These are phyloP conservation scores for Sorex fumeus DNA, from an alignment of 2,113 vertebrate genomes.

Conservation along the genomic window DNA sequence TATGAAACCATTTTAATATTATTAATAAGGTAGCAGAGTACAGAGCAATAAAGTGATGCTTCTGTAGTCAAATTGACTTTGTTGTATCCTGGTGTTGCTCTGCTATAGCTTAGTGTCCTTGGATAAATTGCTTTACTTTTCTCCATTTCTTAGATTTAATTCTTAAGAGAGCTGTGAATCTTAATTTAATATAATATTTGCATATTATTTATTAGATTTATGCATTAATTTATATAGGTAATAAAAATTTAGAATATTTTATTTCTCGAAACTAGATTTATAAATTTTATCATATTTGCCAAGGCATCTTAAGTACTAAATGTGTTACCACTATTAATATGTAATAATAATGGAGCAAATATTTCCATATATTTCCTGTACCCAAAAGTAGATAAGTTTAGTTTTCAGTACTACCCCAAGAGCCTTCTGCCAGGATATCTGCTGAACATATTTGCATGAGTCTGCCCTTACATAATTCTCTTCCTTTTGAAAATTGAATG, in stretches of 20 bases:
- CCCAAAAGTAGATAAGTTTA: background rate
- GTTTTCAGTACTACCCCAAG: background rate
- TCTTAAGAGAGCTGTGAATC: background rate
- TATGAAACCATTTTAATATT: background rate
- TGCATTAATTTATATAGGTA: background rate
- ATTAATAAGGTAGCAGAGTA: background rate
- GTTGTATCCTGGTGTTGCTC: background rate
- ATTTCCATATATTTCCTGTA: background rate
- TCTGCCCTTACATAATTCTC: background rate
- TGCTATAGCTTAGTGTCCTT: background rate
- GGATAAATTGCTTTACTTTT: background rate
- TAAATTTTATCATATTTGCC: background rate
- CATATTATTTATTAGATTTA: background rate
- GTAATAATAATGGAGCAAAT: background rate
- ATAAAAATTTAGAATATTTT: background rate
- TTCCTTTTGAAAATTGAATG: conserved; percentile 11
- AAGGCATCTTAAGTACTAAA: background rate
- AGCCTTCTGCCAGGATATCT: background rate
- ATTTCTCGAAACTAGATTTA: background rate
- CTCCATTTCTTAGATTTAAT: background rate
- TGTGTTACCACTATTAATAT: background rate
- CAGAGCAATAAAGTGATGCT: background rate
- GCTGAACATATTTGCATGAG: background rate
- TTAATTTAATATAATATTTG: background rate
- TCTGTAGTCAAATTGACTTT: background rate